Evolutionary conservation across 1,140 invertebrate genomes (phyloP), one percentile per base, ranked within the genome.

Genomic region (Eriocheir sinensis): DNA sequence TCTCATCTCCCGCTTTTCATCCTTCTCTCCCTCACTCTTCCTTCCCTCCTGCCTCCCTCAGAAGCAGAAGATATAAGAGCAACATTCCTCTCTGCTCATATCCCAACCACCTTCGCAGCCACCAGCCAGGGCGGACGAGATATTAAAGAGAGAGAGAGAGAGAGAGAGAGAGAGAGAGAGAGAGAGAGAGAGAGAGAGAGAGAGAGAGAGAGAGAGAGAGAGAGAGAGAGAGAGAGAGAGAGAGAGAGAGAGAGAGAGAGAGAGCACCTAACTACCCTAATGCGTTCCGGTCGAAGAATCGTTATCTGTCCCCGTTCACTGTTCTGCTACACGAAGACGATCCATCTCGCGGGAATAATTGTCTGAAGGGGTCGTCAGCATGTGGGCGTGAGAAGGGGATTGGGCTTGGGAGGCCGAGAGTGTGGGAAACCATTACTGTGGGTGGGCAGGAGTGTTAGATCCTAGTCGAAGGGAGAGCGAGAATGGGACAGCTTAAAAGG

Each of bases 101-200:
- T 48, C 15, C 15, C 44, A 4, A 48, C 44, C 15, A 6, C 44
- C 44, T 48, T 15, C 44, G 4, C 44, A 6, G 44, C 44, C 44
- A 48, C 44, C 44, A 4, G 4, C 4, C 44, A 15, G 15, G 44
- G 4, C 4, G 15, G 44, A 48, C 4, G 44, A 48, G 44, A 48
- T 48, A 48, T 48, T 48, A 48, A 15, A 48, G 44, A 48, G n/a
- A 85, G n/a, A 30, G 81, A 81, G 80, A 81, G 80, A 81, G 80
- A 81, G n/a, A 85, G n/a, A 30, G 81, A 81, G 80, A 81, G 80
- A 81, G 80, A 81, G 80, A 81, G 80, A 81, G 80, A 81, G 80
- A 81, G 80, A 81, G 80, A 81, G 80, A 81, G 80, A 81, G 80
- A 81, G 80, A 81, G 80, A 81, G 80, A 81, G 80, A 81, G 80